Evolutionary conservation across 2,888 invertebrate genomes (phyloP).

Genomic region (Ceriagrion tenellum): DNA sequence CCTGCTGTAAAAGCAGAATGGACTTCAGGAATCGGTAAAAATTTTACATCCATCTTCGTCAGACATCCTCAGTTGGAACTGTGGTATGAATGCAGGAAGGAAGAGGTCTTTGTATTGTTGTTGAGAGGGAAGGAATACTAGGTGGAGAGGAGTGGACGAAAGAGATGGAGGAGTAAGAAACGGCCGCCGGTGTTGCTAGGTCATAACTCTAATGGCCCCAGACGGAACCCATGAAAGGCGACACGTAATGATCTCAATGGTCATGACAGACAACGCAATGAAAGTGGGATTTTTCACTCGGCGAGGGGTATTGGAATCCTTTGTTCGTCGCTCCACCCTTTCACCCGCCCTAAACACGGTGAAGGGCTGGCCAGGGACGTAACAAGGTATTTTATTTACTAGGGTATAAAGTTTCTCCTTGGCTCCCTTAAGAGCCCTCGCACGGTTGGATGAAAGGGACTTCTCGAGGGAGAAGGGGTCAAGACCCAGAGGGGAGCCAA

Average conservation of each 20-base stretch:
- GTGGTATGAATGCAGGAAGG: too few relatives aligned
- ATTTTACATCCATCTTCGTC: too few relatives aligned
- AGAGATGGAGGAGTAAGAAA: neutral
- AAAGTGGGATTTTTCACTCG: conserved; percentile 58
- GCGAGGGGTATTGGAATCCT: neutral
- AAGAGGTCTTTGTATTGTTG: too few relatives aligned
- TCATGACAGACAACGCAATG: conserved; percentile 49
- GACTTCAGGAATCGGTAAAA: too few relatives aligned
- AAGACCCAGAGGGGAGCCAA: neutral
- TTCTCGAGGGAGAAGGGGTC: neutral
- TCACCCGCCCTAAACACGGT: neutral
- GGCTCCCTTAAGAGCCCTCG: neutral
- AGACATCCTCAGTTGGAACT: too few relatives aligned
- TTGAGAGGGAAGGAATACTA: neutral
- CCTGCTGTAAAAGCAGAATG: too few relatives aligned
- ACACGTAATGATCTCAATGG: conserved; percentile 59
- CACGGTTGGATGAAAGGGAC: neutral
- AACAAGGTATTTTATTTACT: conserved; percentile 54
- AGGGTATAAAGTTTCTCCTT: conserved; percentile 7
- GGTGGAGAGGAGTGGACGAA: neutral
- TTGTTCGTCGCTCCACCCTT: neutral
- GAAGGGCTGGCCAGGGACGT: conserved; percentile 1
- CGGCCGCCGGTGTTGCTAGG: conserved; percentile 43
- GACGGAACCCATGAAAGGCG: conserved; percentile 45
- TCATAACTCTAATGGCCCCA: conserved; percentile 57